phyloP scores from a whole-genome alignment of 1,140 invertebrate genomes.

The Chelonus insularis region DNA sequence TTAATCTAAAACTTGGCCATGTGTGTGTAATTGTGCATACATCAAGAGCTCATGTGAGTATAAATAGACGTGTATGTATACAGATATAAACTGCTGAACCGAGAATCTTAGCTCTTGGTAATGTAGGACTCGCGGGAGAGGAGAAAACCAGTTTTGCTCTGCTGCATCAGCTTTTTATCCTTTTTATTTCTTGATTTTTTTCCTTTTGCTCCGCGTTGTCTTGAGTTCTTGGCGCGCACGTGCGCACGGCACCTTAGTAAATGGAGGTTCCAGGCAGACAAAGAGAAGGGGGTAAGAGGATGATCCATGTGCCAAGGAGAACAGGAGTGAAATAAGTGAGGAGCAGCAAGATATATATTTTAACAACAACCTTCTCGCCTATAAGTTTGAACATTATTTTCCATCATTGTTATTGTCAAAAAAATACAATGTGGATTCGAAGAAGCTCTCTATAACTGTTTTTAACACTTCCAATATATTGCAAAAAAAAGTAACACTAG shows the following conservation, averaged over 20 bases:
- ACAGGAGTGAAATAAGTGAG: neutral
- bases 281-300: neutral
- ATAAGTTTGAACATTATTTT: no score
- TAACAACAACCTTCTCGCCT: no score
- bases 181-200: conserved; percentile 20
- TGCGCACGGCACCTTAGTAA: conserved; percentile 20
- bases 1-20: no score
- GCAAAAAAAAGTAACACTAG: neutral
- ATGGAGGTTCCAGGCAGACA: conserved; percentile 8
- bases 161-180: conserved; percentile 22
- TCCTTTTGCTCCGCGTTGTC: conserved; percentile 10
- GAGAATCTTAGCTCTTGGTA: conserved; percentile 21
- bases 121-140: conserved; percentile 29
- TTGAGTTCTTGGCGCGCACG: conserved; percentile 22
- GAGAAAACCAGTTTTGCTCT: conserved; percentile 43
- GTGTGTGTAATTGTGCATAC: neutral
- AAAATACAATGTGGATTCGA: no score
- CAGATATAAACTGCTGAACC: conserved; percentile 4
- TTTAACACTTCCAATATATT: no score
- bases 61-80: conserved; percentile 7
- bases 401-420: no score
- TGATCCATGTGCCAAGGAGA: neutral
- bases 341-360: no score
- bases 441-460: no score
- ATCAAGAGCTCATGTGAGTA: neutral